A percentile compares a stretch with the other conserved stretches of the same genome.
These are phyloP conservation scores for Spisula solida DNA, from an alignment of 2,888 invertebrate genomes.

Conservation along the genomic window DNA sequence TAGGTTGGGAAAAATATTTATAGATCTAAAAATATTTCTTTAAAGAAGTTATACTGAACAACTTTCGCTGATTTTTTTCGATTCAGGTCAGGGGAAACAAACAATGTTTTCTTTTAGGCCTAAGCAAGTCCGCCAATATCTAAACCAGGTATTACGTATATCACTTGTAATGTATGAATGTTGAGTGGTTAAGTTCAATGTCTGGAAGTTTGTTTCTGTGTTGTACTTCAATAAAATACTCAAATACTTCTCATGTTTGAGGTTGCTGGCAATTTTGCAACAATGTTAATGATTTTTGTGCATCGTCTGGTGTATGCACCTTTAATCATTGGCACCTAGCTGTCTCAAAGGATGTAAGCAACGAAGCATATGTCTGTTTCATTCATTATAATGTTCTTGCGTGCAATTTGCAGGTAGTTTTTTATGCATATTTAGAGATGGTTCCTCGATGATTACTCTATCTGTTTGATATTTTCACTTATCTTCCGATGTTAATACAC, in stretches of 20 bases:
- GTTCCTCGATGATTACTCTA: neutral
- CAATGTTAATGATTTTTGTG: neutral
- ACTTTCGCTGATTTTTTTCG: no score
- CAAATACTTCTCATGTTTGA: neutral
- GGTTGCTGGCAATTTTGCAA: conserved; percentile 7
- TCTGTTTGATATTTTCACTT: neutral
- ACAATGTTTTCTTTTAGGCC: no score
- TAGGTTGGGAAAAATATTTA: no score
- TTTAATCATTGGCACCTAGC: neutral
- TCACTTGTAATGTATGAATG: neutral
- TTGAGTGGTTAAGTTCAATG: neutral
- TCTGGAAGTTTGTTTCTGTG: neutral
- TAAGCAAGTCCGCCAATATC: no score
- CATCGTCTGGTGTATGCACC: neutral
- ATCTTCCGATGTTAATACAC: neutral
- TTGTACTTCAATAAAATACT: neutral
- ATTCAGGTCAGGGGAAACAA: no score
- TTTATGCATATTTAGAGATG: neutral
- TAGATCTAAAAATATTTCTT: no score
- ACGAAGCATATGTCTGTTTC: neutral
- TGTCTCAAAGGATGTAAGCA: neutral
- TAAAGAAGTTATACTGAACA: no score
- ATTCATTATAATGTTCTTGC: neutral
- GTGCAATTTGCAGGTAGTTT: neutral
- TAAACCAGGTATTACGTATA: no score